Evolutionary conservation across 2,113 vertebrate species (phyloP).

Genomic region (Mesocricetus auratus): DNA sequence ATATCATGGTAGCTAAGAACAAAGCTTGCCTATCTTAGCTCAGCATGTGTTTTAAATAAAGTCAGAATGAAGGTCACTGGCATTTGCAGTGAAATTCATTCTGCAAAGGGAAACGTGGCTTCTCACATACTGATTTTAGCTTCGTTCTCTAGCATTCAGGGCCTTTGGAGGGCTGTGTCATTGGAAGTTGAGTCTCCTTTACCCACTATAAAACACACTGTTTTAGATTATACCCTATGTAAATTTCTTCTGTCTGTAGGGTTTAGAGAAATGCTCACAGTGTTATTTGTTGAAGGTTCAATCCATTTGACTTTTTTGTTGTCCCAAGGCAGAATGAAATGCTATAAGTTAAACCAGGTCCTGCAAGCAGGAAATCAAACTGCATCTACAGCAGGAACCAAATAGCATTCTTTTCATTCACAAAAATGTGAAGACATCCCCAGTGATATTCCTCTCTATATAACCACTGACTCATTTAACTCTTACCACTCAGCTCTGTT

Average conservation of each 20-base stretch:
- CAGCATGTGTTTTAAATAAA: conserved; percentile 17
- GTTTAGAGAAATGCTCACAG: conserved; percentile 7
- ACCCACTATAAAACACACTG: conserved; percentile 55
- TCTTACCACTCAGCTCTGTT: background rate
- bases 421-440: background rate
- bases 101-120: conserved; percentile 33
- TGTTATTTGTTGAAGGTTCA: conserved; percentile 34
- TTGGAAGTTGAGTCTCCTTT: conserved; percentile 54
- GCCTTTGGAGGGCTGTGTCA: background rate
- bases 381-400: conserved; percentile 14
- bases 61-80: background rate
- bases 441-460: background rate
- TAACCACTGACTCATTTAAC: background rate
- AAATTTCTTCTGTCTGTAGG: conserved; percentile 43
- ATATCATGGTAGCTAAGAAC: background rate
- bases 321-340: background rate
- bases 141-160: conserved; percentile 6
- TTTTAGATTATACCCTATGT: background rate
- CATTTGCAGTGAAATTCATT: background rate
- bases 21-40: background rate
- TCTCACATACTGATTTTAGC: conserved; percentile 22
- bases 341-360: background rate
- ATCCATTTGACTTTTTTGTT: conserved; percentile 32
- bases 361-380: background rate
- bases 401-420: conserved; percentile 10